These are phyloP conservation scores for Chrysolina americana DNA, from an alignment of 2,888 invertebrate genomes.

Conservation along the genomic window DNA sequence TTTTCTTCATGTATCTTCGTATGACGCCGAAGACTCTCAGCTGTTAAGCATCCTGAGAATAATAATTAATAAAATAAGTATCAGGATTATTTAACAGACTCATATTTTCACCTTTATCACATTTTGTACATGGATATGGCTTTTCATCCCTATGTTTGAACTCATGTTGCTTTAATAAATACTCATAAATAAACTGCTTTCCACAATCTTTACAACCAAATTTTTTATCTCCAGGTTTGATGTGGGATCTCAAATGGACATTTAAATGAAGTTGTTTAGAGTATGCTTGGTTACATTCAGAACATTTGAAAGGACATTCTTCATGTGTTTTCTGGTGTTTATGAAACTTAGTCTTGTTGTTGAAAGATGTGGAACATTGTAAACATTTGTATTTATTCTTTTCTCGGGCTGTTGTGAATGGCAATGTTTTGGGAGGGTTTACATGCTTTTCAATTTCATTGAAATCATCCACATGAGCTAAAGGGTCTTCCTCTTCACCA, in stretches of 20 bases:
- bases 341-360: conserved; percentile 55
- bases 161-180: conserved; percentile 62
- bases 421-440: background rate
- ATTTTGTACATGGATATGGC: conserved; percentile 63
- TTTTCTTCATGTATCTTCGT: conserved; percentile 63
- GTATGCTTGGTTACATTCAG: conserved; percentile 55
- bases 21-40: conserved; percentile 64
- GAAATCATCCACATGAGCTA: conserved; percentile 25
- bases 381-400: conserved; percentile 55
- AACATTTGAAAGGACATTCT: conserved; percentile 56
- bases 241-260: conserved; percentile 56
- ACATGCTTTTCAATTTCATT: conserved; percentile 29
- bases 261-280: conserved; percentile 52
- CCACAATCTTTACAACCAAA: conserved; percentile 53
- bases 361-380: conserved; percentile 52
- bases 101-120: conserved; percentile 59
- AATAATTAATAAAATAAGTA: background rate
- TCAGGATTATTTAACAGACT: background rate
- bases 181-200: conserved; percentile 57
- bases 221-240: conserved; percentile 53
- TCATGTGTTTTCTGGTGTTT: conserved; percentile 56
- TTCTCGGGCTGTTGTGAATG: conserved; percentile 34
- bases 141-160: conserved; percentile 62
- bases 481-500: conserved; percentile 28
- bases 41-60: conserved; percentile 63